A percentile compares a stretch with the other conserved stretches of the same genome.
phyloP scores from a whole-genome alignment of 2,797 vertebrate genomes.

The Poecilia wingei region DNA sequence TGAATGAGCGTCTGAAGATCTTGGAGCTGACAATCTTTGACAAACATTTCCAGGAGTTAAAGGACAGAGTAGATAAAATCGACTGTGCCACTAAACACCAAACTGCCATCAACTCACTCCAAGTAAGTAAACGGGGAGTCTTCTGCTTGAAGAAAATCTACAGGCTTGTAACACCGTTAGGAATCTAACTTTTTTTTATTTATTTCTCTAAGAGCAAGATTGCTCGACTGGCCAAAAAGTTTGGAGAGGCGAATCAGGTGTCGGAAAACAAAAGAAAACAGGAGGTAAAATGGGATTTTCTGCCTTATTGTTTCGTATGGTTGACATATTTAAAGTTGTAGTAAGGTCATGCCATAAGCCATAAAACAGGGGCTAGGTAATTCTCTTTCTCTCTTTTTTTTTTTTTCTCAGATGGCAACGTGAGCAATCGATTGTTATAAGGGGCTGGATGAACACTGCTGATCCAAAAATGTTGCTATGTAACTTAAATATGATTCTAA shows the following conservation, averaged over 20 bases:
- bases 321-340: background rate
- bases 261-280: constrained; percentile 93
- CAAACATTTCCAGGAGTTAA: constrained; percentile 88
- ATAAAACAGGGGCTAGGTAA: background rate
- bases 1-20: constrained; percentile 88
- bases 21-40: constrained; percentile 91
- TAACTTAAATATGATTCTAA: background rate
- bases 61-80: constrained; percentile 91
- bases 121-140: constrained; percentile 59
- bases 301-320: background rate
- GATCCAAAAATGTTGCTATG: background rate
- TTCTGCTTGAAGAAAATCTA: background rate
- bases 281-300: constrained; percentile 68
- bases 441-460: background rate
- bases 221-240: constrained; percentile 90
- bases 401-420: background rate
- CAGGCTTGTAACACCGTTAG: background rate
- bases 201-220: constrained; percentile 88
- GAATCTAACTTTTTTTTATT: background rate
- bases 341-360: background rate
- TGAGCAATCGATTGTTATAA: background rate
- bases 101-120: constrained; percentile 78
- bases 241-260: constrained; percentile 90
- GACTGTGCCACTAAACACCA: constrained; percentile 93
- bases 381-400: too few relatives aligned